Conservation (phyloP, 1,140 invertebrate genomes). For the Drosophila truncata region DNA sequence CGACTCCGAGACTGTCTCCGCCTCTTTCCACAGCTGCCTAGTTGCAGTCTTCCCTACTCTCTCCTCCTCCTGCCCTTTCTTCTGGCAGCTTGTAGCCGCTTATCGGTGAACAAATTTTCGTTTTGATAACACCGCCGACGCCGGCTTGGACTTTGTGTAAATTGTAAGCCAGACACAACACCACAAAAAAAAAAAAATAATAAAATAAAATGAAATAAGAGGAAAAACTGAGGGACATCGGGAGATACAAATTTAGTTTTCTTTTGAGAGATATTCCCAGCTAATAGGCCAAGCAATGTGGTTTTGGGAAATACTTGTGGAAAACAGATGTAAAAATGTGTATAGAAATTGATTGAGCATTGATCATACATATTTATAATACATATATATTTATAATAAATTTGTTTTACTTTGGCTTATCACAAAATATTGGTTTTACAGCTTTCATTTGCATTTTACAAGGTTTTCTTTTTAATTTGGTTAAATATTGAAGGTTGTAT, state of each 20-base stretch:
- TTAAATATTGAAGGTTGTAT: no score
- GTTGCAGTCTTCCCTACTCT: conserved; percentile 6
- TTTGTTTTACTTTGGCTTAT: conserved; percentile 1
- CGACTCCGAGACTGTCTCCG: not conserved
- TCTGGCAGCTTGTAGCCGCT: conserved; percentile 50
- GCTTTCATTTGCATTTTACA: conserved; percentile 16
- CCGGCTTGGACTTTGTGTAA: conserved; percentile 51
- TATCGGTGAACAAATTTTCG: conserved; percentile 79
- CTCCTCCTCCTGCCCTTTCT: not conserved
- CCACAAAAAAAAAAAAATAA: conserved; percentile 27
- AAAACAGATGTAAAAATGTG: conserved; percentile 41
- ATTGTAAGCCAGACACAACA: conserved; percentile 50
- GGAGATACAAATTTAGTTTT: conserved; percentile 34
- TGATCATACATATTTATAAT: not conserved
- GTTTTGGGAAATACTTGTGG: conserved; percentile 8
- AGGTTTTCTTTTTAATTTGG: not conserved
- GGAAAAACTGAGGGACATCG: not conserved
- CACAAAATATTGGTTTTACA: conserved; percentile 1
- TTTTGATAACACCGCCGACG: conserved; percentile 68
- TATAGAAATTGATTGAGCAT: conserved; percentile 27
- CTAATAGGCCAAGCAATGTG: conserved; percentile 38
- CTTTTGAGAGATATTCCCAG: conserved; percentile 21
- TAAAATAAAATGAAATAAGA: conserved; percentile 1
- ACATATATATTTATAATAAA: conserved; percentile 9
- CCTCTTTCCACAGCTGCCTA: conserved; percentile 21